A percentile compares a stretch with the other conserved stretches of the same genome.
Evolutionary conservation across 2,888 invertebrate species (phyloP).

Genomic region (Pyrrhosoma nymphula): DNA sequence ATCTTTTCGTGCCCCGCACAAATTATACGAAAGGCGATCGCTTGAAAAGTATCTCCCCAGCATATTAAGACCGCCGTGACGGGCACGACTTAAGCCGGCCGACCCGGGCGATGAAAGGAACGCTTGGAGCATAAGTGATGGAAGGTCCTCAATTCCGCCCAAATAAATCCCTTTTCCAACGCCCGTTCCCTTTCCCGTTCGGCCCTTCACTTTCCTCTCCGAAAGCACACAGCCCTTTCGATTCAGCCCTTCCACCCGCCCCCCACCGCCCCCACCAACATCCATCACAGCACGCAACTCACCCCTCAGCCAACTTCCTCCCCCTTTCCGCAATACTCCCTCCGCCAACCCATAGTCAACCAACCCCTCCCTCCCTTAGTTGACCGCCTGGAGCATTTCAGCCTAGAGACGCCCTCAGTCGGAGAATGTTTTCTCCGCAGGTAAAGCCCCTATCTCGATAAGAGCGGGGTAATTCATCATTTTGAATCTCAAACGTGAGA

Average conservation of each 20-base stretch:
- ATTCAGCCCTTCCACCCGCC: no score
- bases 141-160: constrained; percentile 11
- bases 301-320: background rate
- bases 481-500: no score
- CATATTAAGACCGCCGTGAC: background rate
- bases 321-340: background rate
- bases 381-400: no score
- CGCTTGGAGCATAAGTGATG: background rate
- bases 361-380: no score
- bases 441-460: no score
- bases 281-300: background rate
- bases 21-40: no score
- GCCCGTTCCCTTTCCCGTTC: background rate
- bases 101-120: background rate
- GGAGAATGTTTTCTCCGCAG: no score
- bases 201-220: background rate
- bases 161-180: background rate
- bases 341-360: background rate
- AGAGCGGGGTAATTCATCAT: no score
- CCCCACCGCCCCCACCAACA: background rate
- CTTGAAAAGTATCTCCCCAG: no score
- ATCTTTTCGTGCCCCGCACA: no score
- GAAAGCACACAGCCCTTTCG: background rate
- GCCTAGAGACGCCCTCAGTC: no score
- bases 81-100: background rate